phyloP scores from a whole-genome alignment of 2,797 vertebrate genomes.

The Oreochromis grahami region DNA sequence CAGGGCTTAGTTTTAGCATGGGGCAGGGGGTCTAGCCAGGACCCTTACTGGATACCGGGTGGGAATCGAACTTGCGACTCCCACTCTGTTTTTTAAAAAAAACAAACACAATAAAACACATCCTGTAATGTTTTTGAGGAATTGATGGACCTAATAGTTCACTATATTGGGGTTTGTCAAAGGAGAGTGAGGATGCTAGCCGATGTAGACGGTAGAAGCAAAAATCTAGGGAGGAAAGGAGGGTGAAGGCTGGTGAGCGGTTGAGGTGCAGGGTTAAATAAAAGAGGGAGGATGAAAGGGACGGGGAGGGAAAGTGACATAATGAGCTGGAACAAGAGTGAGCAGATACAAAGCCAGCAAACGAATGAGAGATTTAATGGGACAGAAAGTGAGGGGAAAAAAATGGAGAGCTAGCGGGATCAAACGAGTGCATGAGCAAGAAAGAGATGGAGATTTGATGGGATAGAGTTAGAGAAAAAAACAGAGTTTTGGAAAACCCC shows the following conservation, averaged over 20 bases:
- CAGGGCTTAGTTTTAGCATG: not conserved
- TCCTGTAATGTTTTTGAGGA: not conserved
- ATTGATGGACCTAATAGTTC: not conserved
- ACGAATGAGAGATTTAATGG: slow-evolving; percentile 12
- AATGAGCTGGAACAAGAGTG: slow-evolving; percentile 16
- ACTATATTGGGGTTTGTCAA: not conserved
- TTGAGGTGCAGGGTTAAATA: not conserved
- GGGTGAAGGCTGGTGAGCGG: not conserved
- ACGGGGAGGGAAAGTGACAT: not conserved
- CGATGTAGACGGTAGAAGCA: not conserved
- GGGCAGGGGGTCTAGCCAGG: not conserved
- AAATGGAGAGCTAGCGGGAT: slow-evolving; percentile 4
- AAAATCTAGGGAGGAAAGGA: not conserved
- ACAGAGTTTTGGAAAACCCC: not conserved
- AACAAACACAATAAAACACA: not conserved
- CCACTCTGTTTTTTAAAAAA: not conserved
- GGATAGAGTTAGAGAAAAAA: not conserved
- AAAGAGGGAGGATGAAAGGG: not conserved
- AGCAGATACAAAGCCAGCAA: not conserved
- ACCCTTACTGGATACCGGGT: not conserved
- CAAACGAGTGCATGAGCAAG: not conserved
- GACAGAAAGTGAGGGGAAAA: not conserved
- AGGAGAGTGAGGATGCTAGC: not conserved
- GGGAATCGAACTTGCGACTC: not conserved
- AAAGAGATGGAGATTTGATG: slow-evolving; percentile 25